Base-by-base conservation (phyloP, 2,888 invertebrate species). In the Perizoma affinitatum region DNA sequence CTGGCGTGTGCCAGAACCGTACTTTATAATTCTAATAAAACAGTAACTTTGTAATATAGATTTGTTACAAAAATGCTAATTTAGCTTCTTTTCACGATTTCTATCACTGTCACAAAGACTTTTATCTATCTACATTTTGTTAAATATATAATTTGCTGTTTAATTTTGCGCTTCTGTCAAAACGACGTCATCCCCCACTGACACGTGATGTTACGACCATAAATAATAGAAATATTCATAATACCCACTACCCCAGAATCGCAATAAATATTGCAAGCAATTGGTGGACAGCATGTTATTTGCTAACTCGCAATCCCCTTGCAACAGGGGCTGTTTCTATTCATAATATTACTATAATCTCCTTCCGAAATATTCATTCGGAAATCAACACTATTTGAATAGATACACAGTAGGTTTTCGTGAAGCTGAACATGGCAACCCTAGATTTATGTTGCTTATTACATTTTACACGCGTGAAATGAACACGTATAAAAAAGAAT, bases 401-500 rank as follows among this genome's bases (percentile, higher is more conserved):
- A 43, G 10, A 36, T 11, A 63, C 60, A 68, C 54, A 61, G 64
- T 35, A n/a, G 46, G 9, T 67, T 66, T 65, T 60, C 54, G 52
- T 47, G 8, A 35, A 51, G 6, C 54, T 4, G 8, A 54, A 55
- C 45, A 73, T 73, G 73, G 73, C 69, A 75, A 75, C 83, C 78
- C 77, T 79, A 82, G 84, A 90, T 90, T 89, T 89, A 88, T 87
- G 80, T 82, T 82, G 81, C 87, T 89, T 89, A 89, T 89, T 87
- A 88, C 84, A 87, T 89, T 89, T 88, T 87, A 86, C 82, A 83
- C 84, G 86, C 88, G 85, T 85, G 87, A 87, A 89, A 87, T 87
- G 84, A 87, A 81, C 84, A 81, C 73, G 79, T 75, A 73, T 74
- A 64, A 78, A 77, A 77, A 78, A 74, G 78, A 81, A 84, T 79